Percentiles rank a stretch among this genome's conserved stretches.
These are phyloP conservation scores for Tachycineta bicolor DNA, from an alignment of 2,113 vertebrate species.

Conservation along the genomic window DNA sequence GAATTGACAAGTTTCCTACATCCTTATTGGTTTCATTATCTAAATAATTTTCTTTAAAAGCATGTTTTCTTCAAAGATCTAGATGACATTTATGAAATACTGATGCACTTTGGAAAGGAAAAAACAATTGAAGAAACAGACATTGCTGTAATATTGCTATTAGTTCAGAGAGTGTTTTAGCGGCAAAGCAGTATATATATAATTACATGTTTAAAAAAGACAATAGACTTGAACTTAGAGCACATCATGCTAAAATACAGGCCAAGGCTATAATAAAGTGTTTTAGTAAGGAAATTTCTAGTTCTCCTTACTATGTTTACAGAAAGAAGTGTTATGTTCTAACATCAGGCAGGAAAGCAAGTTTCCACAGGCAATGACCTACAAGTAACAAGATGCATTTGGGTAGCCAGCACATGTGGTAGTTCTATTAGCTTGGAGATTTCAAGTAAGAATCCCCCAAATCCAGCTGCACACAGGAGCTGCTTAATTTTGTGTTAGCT, in stretches of 20 bases:
- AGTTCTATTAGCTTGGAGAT: conserved; percentile 33
- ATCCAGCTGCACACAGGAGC: conserved; percentile 48
- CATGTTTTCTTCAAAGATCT: not conserved
- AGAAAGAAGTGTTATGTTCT: conserved; percentile 26
- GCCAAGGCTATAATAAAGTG: not conserved
- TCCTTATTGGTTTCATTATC: not conserved
- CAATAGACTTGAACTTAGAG: not conserved
- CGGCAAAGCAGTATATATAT: not conserved
- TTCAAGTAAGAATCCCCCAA: conserved; percentile 29
- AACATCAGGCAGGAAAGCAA: conserved; percentile 40
- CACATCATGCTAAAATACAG: not conserved
- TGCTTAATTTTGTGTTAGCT: conserved; percentile 46
- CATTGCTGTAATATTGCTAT: not conserved
- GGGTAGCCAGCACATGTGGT: conserved; percentile 51
- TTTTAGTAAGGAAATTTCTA: conserved; percentile 30
- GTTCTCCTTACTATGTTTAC: conserved; percentile 35
- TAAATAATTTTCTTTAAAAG: not conserved
- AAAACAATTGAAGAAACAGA: not conserved
- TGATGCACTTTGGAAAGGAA: not conserved
- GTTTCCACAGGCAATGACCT: conserved; percentile 46
- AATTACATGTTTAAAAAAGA: not conserved
- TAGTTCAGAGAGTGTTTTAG: not conserved
- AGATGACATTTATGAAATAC: not conserved
- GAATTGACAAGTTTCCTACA: not conserved
- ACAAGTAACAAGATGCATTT: conserved; percentile 52